Evolutionary conservation across 1,140 invertebrate genomes (phyloP), one percentile per base, ranked within the genome.

Genomic region (Drosophila kurseongensis): DNA sequence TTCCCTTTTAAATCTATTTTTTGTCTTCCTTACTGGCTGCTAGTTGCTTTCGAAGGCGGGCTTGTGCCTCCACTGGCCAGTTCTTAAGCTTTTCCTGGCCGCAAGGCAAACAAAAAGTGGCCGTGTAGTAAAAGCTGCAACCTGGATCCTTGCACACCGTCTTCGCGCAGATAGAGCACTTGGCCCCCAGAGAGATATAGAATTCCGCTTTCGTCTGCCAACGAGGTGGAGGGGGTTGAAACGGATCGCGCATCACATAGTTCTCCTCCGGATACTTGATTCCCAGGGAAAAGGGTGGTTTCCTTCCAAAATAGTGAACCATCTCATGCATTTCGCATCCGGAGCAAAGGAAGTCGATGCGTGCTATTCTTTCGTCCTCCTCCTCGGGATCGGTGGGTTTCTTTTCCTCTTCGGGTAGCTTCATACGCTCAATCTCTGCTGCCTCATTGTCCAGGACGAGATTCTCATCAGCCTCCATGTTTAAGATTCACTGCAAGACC

Each of bases 171-270:
- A 93, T 78, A 44, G 91, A 90, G 92, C 97, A 98, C 83, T 96
- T 94, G 27, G 94, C 93, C n/a, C 97, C 97, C 7, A 97, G 77
- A 1, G 96, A 93, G 27, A 97, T 90, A 83, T 96, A 94, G 59
- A 93, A 93, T 92, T 96, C 94, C 35, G 94, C 94, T 90, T 94
- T 95, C 4, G 93, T 92, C 47, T 90, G 78, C 83, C 84, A 76
- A 12, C 78, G 71, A 1, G 74, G 60, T 67, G 94, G 94, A 14
- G 94, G 93, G 1, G 95, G 92, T 83, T 94, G 94, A 84, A 97
- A 98, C 4, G 97, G 97, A 93, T 98, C 97, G 85, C 96, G 95
- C 94, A 97, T 96, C 0, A 97, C 91, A 91, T 96, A 98, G 67
- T 94, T 95, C 10, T 96, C 94, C 91, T 96, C 96, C 48, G 93